Percentiles rank a stretch among this genome's conserved stretches.
These are phyloP conservation scores for Bujurquina vittata DNA, from an alignment of 2,113 vertebrate species.

Conservation along the genomic window DNA sequence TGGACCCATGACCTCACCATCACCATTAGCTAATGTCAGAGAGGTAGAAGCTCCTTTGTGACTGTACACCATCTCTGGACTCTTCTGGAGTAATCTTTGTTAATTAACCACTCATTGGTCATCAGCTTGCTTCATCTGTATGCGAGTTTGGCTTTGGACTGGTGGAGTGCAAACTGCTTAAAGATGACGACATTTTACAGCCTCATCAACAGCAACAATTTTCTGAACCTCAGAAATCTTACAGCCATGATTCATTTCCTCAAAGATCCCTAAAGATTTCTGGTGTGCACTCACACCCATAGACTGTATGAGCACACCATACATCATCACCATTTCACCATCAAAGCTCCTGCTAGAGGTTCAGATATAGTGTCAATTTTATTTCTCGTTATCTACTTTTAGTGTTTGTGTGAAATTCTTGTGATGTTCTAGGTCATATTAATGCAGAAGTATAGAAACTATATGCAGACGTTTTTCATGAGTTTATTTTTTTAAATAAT, in stretches of 20 bases:
- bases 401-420: too few relatives aligned
- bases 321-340: too few relatives aligned
- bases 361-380: neutral
- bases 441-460: too few relatives aligned
- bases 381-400: too few relatives aligned
- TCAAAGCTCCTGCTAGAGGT: neutral
- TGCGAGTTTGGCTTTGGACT: neutral
- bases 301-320: neutral
- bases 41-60: neutral
- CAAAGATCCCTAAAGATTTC: neutral
- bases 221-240: neutral
- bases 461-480: too few relatives aligned
- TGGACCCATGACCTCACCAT: too few relatives aligned
- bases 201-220: neutral
- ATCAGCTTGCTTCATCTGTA: neutral
- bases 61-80: neutral
- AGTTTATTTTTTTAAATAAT: too few relatives aligned
- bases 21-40: neutral
- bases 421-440: too few relatives aligned
- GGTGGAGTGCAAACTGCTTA: neutral
- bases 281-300: neutral
- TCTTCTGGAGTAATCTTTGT: neutral
- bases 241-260: neutral
- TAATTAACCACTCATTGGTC: neutral
- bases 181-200: neutral